Percentiles rank a stretch among this genome's conserved stretches.
These are phyloP conservation scores for Typhlomys cinereus DNA, from an alignment of 2,113 vertebrate genomes.

Conservation along the genomic window DNA sequence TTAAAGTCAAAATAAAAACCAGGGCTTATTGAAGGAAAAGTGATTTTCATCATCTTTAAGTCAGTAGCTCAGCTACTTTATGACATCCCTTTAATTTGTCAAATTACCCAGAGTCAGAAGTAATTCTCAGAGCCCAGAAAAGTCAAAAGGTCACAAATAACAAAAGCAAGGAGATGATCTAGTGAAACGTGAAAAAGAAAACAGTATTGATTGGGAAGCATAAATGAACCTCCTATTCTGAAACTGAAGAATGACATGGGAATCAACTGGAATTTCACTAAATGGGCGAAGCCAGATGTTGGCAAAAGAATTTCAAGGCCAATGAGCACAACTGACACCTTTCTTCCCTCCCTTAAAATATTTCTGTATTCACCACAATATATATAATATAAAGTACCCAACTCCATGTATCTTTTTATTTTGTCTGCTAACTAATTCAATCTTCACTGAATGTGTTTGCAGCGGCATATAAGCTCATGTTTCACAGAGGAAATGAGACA, in stretches of 20 bases:
- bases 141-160: slow-evolving; percentile 32
- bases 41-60: slow-evolving; percentile 24
- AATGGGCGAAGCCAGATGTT: background rate
- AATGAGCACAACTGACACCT: background rate
- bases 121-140: slow-evolving; percentile 16
- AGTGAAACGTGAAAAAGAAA: background rate
- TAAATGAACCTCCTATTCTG: background rate
- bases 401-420: background rate
- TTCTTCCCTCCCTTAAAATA: background rate
- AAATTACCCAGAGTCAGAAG: background rate
- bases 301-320: background rate
- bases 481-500: background rate
- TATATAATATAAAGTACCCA: background rate
- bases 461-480: background rate
- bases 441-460: background rate
- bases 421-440: background rate
- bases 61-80: slow-evolving; percentile 15
- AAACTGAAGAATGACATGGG: background rate
- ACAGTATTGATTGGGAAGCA: background rate
- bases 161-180: background rate
- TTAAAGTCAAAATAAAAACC: slow-evolving; percentile 53
- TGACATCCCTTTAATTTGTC: background rate
- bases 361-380: background rate
- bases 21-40: slow-evolving; percentile 31
- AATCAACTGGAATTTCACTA: background rate